A percentile compares a stretch with the other conserved stretches of the same genome.
Conservation (phyloP, 2,113 vertebrate genomes). For the Actinemys pallida region DNA sequence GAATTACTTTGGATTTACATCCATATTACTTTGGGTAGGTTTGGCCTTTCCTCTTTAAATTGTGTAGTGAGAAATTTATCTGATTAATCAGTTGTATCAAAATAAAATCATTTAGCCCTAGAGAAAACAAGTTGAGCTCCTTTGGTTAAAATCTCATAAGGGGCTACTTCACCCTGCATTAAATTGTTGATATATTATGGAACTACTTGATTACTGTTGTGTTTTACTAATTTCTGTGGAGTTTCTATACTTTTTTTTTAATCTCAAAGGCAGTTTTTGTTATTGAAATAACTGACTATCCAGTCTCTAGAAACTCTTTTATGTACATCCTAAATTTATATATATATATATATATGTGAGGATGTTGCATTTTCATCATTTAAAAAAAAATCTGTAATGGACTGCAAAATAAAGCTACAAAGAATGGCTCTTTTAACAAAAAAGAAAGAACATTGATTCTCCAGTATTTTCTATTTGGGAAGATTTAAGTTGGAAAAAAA, state of each 20-base stretch:
- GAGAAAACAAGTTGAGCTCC: slow-evolving; percentile 24
- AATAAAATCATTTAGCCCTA: slow-evolving; percentile 54
- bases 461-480: not conserved
- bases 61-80: not conserved
- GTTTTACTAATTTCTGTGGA: slow-evolving; percentile 21
- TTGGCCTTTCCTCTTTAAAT: not conserved
- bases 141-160: slow-evolving; percentile 69
- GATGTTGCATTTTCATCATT: not conserved
- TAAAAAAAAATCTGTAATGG: not conserved
- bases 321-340: not conserved
- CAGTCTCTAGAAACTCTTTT: not conserved
- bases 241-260: slow-evolving; percentile 14
- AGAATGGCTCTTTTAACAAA: not conserved
- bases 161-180: slow-evolving; percentile 40
- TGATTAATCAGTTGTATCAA: slow-evolving; percentile 35
- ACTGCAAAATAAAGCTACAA: not conserved
- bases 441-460: not conserved
- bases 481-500: not conserved
- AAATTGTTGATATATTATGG: slow-evolving; percentile 49
- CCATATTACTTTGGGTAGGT: not conserved
- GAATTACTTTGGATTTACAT: not conserved
- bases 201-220: not conserved
- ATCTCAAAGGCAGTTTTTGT: slow-evolving; percentile 23
- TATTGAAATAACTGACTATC: not conserved
- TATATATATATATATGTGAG: not conserved